These are phyloP conservation scores for Labia minor DNA, from an alignment of 2,888 invertebrate species.

Conservation along the genomic window DNA sequence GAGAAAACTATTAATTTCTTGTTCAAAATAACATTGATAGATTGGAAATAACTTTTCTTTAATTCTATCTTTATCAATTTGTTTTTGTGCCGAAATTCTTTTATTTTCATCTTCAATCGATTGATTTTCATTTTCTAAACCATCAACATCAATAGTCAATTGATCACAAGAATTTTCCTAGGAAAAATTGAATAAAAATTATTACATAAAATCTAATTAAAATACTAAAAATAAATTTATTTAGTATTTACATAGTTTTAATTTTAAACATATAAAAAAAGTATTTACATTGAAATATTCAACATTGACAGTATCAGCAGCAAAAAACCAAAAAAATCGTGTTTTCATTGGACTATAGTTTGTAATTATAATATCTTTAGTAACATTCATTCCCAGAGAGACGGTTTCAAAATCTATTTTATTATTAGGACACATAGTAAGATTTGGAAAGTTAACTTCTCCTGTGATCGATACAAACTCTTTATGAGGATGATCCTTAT, in stretches of 20 bases:
- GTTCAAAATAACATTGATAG: not conserved
- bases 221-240: too few species aligned
- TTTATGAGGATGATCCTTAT: slow-evolving; percentile 39
- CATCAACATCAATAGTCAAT: too few species aligned
- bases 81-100: not conserved
- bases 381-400: slow-evolving; percentile 38
- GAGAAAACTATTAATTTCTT: not conserved
- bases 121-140: not conserved
- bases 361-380: slow-evolving; percentile 39
- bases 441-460: slow-evolving; percentile 56
- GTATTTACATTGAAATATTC: slow-evolving; percentile 21
- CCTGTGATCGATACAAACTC: slow-evolving; percentile 51
- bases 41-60: not conserved
- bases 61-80: not conserved
- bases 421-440: slow-evolving; percentile 44
- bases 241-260: too few species aligned
- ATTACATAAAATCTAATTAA: too few species aligned
- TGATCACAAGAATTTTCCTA: too few species aligned
- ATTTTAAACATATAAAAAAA: too few species aligned
- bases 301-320: slow-evolving; percentile 30
- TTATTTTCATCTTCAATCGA: not conserved
- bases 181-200: too few species aligned
- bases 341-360: slow-evolving; percentile 45
- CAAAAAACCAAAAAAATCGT: slow-evolving; percentile 37
- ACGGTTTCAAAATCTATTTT: slow-evolving; percentile 51